A percentile compares a stretch with the other conserved stretches of the same genome.
Conservation (phyloP, 2,797 vertebrate genomes). For the Eutrigla gurnardus region DNA sequence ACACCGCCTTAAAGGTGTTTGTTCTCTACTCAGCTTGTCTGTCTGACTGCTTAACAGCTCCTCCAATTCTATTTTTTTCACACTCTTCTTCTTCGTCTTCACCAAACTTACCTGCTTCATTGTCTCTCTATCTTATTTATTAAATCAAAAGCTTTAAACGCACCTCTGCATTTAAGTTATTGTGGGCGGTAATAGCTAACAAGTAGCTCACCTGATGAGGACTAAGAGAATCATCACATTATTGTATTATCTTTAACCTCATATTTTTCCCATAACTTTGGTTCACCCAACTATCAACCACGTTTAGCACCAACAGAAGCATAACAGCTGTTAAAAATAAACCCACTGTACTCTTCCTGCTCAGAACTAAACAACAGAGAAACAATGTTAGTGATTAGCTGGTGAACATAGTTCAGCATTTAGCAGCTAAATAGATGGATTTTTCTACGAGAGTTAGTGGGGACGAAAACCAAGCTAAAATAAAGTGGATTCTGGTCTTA, state of each 20-base stretch:
- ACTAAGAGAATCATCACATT: too few species aligned
- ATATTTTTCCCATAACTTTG: too few species aligned
- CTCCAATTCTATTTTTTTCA: conserved; percentile 21
- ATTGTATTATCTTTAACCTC: too few species aligned
- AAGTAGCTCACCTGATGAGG: not conserved
- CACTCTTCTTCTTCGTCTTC: conserved; percentile 1
- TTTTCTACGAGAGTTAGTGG: too few species aligned
- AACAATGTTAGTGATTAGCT: not conserved
- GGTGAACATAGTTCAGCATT: not conserved
- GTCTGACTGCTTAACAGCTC: conserved; percentile 36
- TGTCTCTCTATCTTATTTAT: conserved; percentile 16
- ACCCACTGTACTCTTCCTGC: not conserved
- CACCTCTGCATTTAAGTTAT: not conserved
- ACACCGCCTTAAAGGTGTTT: conserved; percentile 51
- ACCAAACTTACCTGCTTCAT: conserved; percentile 14
- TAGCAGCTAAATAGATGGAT: not conserved
- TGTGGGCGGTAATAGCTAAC: not conserved
- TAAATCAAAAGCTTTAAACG: not conserved
- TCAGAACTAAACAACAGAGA: not conserved
- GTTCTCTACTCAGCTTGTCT: conserved; percentile 52
- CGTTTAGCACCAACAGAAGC: not conserved
- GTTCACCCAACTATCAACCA: too few species aligned
- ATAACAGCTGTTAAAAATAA: not conserved
- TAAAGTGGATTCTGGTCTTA: not conserved
- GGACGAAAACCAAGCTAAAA: not conserved